Evolutionary conservation across 2,797 vertebrate species (phyloP), one percentile per base, ranked within the genome.

Genomic region (Chiroxiphia lanceolata): DNA sequence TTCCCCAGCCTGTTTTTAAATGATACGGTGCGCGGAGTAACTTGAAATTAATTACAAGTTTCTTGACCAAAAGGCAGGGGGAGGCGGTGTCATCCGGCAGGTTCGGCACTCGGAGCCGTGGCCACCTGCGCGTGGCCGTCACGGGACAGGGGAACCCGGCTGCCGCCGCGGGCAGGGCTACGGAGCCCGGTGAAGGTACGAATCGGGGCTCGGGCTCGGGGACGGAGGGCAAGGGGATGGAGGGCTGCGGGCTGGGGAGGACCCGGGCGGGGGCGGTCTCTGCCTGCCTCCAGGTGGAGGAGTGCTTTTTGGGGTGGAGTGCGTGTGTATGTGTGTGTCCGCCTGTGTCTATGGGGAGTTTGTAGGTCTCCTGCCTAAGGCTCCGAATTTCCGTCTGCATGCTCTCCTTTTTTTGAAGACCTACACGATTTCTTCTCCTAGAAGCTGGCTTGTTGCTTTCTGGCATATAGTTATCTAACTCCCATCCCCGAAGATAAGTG

Each of bases 31-130:
- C 95, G 92, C 64, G 29, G 93, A 96, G 93, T 91, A 97, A 97
- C 97, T 98, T 97, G 91, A 98, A 96, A 97, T 97, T 97, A 97
- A 98, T 97, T 82, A 94, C 72, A 85, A 97, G 96, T 95, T 97
- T 97, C 96, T 97, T 91, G 96, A 92, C 94, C 97, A 93, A 70
- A 72, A 94, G 94, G 92, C 85, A 50, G 27, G 57, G 53, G 54
- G 63, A 77, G 79, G 75, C 42, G 34, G 67, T 84, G 70, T 74
- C 87, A 20, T 57, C 56, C 22, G 51, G 50, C 21, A 45, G 26
- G 61, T 36, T 64, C 26, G 57, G 89, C 45, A 4, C 8, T 63
- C 80, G 26, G 59, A 61, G 63, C 59, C 36, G 8, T 2, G 81
- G 92, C 87, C 92, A 94, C 90, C 87, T 94, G 94, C 76, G 25